A percentile compares a stretch with the other conserved stretches of the same genome.
Evolutionary conservation across 2,888 invertebrate genomes (phyloP).

Genomic region (Orthosia incerta): DNA sequence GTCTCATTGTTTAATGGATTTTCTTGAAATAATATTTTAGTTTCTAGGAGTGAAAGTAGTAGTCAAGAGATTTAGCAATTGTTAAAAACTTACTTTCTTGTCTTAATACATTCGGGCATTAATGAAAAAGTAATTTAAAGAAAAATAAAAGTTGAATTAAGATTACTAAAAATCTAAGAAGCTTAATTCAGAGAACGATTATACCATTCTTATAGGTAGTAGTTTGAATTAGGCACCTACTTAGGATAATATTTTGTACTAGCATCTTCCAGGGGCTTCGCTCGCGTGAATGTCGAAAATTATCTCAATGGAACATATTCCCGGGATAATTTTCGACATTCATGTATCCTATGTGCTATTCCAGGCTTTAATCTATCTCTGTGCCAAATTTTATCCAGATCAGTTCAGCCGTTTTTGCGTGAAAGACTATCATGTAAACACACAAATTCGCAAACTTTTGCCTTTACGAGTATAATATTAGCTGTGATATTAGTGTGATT

Average conservation of each 20-base stretch:
- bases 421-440: no score
- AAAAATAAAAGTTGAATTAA: slow-evolving; percentile 10
- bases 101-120: not conserved
- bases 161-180: not conserved
- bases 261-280: no score
- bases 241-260: not conserved
- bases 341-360: no score
- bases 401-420: no score
- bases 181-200: not conserved
- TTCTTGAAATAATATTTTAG: slow-evolving; percentile 33
- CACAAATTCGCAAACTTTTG: no score
- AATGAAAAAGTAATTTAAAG: slow-evolving; percentile 27
- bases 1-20: slow-evolving; percentile 20
- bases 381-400: no score
- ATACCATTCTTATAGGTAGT: not conserved
- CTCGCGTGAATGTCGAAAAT: no score
- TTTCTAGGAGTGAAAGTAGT: slow-evolving; percentile 23
- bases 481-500: no score
- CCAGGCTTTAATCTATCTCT: no score
- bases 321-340: no score
- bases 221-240: not conserved
- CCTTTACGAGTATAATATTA: no score
- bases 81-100: slow-evolving; percentile 17
- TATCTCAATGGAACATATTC: no score
- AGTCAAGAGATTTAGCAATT: slow-evolving; percentile 7